Evolutionary conservation across 2,888 invertebrate genomes (phyloP), one percentile per base, ranked within the genome.

Genomic region (Lasioglossum oenotherae): DNA sequence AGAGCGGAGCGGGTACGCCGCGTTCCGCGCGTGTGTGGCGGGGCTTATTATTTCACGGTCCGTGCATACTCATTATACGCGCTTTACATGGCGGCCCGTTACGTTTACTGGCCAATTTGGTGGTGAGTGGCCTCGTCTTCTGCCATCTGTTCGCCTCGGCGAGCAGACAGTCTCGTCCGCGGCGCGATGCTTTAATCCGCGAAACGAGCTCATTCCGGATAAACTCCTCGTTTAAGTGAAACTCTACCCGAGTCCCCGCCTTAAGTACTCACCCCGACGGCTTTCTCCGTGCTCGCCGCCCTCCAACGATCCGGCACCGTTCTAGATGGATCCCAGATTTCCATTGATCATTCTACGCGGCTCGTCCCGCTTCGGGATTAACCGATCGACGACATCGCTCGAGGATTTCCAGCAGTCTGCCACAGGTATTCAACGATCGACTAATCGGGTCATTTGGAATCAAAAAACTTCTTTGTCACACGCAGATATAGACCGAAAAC

Each of bases 161-260:
- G 71, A 49, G 79, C 81, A 84, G 90, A 87, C 86, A 85, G 80
- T 84, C 79, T 82, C 84, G 84, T 86, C 79, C 86, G 82, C 90
- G 67, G 84, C 72, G 87, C 85, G 83, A 90, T 81, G 85, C 90
- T 90, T 91, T 90, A 90, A 91, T 90, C 90, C 91, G 82, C 81
- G 82, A 41, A 91, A 90, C 87, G 91, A 90, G 88, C 91, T 85
- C 88, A 83, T 91, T 90, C 88, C 86, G 88, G 91, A 90, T 90
- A 91, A 90, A 90, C 91, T 89, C 88, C 90, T 90, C 91, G 88
- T 90, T 90, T 90, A 90, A 90, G 91, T 90, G 90, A 90, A 91
- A 91, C 90, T 91, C 88, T 74, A 77, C 60, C 78, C 83, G 78
- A 81, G 82, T 74, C 64, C 57, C 80, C 78, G 80, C 75, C 85